A percentile compares a stretch with the other conserved stretches of the same genome.
Evolutionary conservation across 1,140 invertebrate genomes (phyloP).

Genomic region (Delia radicum): DNA sequence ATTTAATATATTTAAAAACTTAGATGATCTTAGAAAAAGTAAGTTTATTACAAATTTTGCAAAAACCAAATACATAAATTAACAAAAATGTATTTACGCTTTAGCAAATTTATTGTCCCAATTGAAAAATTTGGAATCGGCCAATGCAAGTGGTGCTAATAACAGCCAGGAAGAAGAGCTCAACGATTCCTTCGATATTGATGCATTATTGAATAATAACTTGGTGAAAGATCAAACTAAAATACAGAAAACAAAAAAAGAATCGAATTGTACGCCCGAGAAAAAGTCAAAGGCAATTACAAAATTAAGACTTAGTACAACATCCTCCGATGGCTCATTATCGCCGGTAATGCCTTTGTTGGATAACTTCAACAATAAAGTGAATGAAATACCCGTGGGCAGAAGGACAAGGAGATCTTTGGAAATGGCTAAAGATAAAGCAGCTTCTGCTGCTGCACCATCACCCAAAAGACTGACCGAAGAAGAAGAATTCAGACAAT

Average conservation of each 20-base stretch:
- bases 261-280: not conserved
- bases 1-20: slow-evolving; percentile 10
- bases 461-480: too few species aligned
- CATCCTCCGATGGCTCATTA: not conserved
- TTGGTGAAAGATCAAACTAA: not conserved
- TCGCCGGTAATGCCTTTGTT: not conserved
- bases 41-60: not conserved
- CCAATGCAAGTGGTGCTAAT: not conserved
- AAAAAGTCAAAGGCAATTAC: not conserved
- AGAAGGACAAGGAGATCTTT: not conserved
- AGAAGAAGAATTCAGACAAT: not conserved
- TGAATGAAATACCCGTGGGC: not conserved
- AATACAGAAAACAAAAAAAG: too few species aligned
- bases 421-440: not conserved
- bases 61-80: not conserved
- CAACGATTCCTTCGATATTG: not conserved
- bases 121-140: not conserved
- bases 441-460: too few species aligned
- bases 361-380: not conserved
- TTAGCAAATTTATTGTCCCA: not conserved
- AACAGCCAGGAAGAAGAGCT: not conserved
- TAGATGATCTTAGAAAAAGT: slow-evolving; percentile 7
- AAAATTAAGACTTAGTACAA: not conserved
- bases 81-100: not conserved
- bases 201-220: not conserved